Evolutionary conservation across 2,888 invertebrate genomes (phyloP).

Genomic region (Dusona sp.): DNA sequence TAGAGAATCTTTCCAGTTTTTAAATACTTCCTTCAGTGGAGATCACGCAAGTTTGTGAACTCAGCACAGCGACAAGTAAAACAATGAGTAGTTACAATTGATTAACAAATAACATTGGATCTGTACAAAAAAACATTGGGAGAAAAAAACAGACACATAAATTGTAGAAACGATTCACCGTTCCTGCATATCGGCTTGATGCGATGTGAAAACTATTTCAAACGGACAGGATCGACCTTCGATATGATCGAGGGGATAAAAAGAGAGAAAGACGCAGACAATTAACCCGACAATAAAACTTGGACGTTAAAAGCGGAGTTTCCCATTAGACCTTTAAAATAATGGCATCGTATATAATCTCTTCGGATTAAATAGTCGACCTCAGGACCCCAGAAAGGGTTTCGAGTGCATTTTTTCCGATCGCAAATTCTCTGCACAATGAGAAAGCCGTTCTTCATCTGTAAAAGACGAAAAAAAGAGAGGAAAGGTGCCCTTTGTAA

Average conservation of each 20-base stretch:
- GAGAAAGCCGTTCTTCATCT: conserved; percentile 75
- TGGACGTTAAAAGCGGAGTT: conserved; percentile 24
- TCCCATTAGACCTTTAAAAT: conserved; percentile 51
- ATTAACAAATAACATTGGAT: neutral
- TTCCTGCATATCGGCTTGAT: neutral
- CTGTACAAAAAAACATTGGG: too few relatives aligned
- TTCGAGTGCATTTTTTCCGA: conserved; percentile 35
- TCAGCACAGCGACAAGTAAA: neutral
- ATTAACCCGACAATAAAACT: conserved; percentile 46
- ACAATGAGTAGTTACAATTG: neutral
- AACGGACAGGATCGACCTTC: neutral
- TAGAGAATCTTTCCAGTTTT: neutral
- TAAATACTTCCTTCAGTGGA: neutral
- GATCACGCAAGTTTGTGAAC: neutral
- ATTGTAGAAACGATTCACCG: neutral
- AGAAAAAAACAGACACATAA: neutral
- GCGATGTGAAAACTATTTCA: neutral
- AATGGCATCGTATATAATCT: conserved; percentile 38
- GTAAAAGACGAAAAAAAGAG: conserved; percentile 67
- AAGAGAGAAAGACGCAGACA: conserved; percentile 20
- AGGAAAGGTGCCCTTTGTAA: conserved; percentile 75
- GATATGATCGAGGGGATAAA: neutral
- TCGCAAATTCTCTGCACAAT: conserved; percentile 62
- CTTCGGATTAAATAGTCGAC: neutral
- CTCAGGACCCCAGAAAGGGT: conserved; percentile 22